These are phyloP conservation scores for Opisthocomus hoazin DNA, from an alignment of 2,113 vertebrate species.

Conservation along the genomic window DNA sequence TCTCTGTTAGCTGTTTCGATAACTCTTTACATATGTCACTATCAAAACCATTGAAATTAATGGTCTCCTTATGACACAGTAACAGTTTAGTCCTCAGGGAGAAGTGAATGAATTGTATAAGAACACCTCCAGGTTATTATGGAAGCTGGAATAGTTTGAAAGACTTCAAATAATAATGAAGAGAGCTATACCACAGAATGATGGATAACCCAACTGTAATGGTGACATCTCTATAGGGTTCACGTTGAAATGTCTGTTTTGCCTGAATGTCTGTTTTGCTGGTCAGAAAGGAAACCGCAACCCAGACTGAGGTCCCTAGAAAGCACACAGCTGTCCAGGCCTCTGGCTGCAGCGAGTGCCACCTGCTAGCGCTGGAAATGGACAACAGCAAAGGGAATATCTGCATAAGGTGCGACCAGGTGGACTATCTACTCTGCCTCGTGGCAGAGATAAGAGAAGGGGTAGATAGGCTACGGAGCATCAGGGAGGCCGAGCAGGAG, in stretches of 20 bases:
- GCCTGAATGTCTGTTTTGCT: no score
- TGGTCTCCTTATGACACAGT: neutral
- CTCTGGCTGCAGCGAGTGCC: no score
- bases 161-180: neutral
- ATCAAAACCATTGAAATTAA: neutral
- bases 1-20: neutral
- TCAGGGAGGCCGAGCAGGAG: no score
- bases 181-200: neutral
- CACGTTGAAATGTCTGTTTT: neutral
- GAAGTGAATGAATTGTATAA: neutral
- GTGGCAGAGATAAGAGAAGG: no score
- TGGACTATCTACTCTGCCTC: no score
- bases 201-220: neutral
- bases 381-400: no score
- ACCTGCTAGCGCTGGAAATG: no score
- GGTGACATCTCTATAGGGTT: neutral
- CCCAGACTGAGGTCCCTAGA: no score
- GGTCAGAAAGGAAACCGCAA: no score
- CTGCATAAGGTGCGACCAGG: no score
- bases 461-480: no score
- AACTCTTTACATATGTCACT: neutral
- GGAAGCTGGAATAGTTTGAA: neutral
- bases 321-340: no score
- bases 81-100: neutral
- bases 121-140: neutral